phyloP scores from a whole-genome alignment of 23 tunicate genomes.

The Ascidia mentula region DNA sequence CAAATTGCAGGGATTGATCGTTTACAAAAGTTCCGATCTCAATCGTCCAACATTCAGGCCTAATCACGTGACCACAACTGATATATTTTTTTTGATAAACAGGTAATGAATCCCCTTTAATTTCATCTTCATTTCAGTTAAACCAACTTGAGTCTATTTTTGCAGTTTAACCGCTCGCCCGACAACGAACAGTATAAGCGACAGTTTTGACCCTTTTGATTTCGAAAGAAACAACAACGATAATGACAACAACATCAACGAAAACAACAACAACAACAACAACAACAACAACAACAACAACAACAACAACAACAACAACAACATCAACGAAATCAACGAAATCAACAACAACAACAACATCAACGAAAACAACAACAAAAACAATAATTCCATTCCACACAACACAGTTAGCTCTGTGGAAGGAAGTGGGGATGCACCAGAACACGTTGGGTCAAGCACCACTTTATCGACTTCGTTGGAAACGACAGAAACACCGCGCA shows the following conservation, averaged over 20 bases:
- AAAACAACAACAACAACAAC: neutral
- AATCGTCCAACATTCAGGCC: neutral
- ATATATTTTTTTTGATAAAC: conserved; percentile 36
- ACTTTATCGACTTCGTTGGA: neutral
- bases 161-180: neutral
- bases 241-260: neutral
- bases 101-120: conserved; percentile 18
- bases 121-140: neutral
- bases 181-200: neutral
- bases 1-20: conserved; percentile 40
- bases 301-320: conserved; percentile 3
- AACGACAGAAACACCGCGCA: neutral
- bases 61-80: conserved; percentile 36
- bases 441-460: conserved; percentile 1
- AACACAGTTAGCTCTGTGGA: neutral
- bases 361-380: neutral
- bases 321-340: neutral
- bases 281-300: conserved; percentile 11
- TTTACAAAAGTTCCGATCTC: conserved; percentile 27
- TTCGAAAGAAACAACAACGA: neutral
- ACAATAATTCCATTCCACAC: neutral
- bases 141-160: neutral
- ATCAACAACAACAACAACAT: conserved; percentile 1
- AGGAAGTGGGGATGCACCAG: neutral
- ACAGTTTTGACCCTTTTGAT: neutral